phyloP scores from a whole-genome alignment of 2,113 vertebrate genomes.

The Marcusenius ussheri region DNA sequence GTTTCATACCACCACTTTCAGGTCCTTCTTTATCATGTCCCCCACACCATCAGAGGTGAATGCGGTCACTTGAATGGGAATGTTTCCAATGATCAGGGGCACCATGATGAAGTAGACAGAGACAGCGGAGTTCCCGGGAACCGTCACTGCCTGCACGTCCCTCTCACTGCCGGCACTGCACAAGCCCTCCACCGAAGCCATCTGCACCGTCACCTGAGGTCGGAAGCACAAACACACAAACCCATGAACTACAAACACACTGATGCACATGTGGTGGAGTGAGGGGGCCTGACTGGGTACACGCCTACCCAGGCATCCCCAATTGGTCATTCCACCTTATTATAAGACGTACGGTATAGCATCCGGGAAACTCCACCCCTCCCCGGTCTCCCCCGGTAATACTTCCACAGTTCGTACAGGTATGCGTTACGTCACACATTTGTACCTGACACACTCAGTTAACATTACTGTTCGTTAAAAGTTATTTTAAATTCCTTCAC shows the following conservation, averaged over 20 bases:
- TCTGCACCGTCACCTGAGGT: conserved; percentile 33
- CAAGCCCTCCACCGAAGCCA: conserved; percentile 31
- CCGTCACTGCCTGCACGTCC: conserved; percentile 24
- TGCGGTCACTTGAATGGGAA: conserved; percentile 51
- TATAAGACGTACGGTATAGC: neutral
- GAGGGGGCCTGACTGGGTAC: too few species aligned
- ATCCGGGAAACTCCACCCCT: neutral
- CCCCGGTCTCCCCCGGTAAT: neutral
- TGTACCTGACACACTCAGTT: neutral
- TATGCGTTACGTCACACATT: neutral
- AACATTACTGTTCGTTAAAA: neutral
- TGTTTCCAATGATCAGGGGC: conserved; percentile 47
- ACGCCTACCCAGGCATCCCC: neutral
- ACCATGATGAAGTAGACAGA: conserved; percentile 55
- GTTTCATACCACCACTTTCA: conserved; percentile 37
- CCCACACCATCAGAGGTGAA: neutral
- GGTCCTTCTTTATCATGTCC: conserved; percentile 35
- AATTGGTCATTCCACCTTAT: neutral
- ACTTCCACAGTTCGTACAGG: neutral
- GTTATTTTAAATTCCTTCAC: neutral
- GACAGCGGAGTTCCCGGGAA: conserved; percentile 47
- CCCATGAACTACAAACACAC: neutral
- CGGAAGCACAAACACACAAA: neutral
- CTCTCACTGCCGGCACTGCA: conserved; percentile 30
- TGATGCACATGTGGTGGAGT: neutral